Conservation (phyloP, 2,797 vertebrate genomes). For the Dendrocincla fuliginosa region DNA sequence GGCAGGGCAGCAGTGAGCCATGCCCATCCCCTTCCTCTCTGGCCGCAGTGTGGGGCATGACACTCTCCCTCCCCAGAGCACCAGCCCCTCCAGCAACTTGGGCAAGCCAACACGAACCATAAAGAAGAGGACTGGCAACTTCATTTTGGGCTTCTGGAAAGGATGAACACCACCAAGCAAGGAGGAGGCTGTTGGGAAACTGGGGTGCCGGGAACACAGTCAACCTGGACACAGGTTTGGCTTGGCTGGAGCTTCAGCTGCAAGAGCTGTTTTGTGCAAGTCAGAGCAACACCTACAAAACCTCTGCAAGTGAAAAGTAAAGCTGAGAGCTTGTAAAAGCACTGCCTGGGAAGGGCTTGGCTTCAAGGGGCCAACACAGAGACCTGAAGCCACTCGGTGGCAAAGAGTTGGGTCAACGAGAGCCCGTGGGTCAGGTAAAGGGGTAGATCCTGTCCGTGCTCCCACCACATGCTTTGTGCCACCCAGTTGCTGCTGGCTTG, state of each 20-base stretch:
- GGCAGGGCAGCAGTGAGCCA: background rate
- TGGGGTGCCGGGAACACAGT: background rate
- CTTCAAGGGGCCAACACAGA: background rate
- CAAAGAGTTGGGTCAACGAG: background rate
- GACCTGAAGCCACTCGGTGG: background rate
- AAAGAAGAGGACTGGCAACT: rapidly evolving
- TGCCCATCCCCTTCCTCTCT: background rate
- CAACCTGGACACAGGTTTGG: background rate
- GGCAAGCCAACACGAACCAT: background rate
- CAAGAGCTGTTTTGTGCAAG: background rate
- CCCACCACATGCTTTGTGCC: background rate
- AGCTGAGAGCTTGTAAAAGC: background rate
- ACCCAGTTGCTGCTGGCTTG: background rate
- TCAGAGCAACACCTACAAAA: rapidly evolving
- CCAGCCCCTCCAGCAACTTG: background rate
- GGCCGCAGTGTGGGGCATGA: background rate
- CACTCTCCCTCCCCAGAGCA: background rate
- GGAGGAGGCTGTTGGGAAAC: background rate
- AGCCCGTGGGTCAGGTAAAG: background rate
- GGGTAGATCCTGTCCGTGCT: background rate
- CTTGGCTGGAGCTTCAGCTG: background rate
- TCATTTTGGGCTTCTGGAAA: background rate
- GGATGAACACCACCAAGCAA: background rate
- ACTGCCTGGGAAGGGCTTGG: background rate
- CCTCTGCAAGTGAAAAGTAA: background rate